Conservation (phyloP, 2,797 vertebrate genomes). For the Parambassis ranga region DNA sequence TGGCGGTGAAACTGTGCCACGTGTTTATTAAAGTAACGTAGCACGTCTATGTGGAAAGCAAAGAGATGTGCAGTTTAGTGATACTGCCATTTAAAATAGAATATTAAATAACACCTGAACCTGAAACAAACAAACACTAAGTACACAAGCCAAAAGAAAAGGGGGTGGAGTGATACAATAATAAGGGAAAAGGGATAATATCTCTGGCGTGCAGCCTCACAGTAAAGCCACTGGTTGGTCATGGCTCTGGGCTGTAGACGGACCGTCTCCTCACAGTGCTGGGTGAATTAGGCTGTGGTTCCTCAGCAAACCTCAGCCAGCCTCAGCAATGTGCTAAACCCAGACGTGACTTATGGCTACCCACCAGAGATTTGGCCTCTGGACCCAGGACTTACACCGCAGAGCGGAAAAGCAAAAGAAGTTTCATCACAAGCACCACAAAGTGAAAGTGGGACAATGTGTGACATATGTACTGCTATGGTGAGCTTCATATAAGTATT, state of each 20-base stretch:
- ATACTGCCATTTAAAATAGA: conserved; percentile 27
- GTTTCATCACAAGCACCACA: conserved; percentile 49
- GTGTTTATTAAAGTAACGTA: conserved; percentile 48
- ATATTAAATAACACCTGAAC: conserved; percentile 28
- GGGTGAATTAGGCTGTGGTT: conserved; percentile 79
- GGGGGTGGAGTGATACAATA: conserved; percentile 33
- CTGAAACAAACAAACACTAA: conserved; percentile 6
- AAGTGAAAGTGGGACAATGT: conserved; percentile 52
- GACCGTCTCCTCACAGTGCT: conserved; percentile 72
- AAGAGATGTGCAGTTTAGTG: conserved; percentile 22
- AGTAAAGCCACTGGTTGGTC: conserved; percentile 74
- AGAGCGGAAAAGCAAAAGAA: conserved; percentile 57
- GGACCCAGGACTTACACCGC: conserved; percentile 49
- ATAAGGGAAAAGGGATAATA: conserved; percentile 59
- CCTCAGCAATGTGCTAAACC: conserved; percentile 78
- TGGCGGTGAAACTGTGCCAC: conserved; percentile 52
- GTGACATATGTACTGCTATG: conserved; percentile 38
- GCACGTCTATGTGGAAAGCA: conserved; percentile 5
- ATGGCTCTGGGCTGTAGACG: conserved; percentile 78
- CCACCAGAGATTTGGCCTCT: conserved; percentile 71
- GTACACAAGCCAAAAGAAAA: conserved; percentile 26
- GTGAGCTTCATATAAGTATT: conserved; percentile 39
- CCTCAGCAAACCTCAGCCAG: conserved; percentile 68
- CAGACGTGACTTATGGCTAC: conserved; percentile 77
- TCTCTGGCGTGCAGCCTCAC: conserved; percentile 57